These are phyloP conservation scores for Salpingus planirostris DNA, from an alignment of 2,888 invertebrate species.

Conservation along the genomic window DNA sequence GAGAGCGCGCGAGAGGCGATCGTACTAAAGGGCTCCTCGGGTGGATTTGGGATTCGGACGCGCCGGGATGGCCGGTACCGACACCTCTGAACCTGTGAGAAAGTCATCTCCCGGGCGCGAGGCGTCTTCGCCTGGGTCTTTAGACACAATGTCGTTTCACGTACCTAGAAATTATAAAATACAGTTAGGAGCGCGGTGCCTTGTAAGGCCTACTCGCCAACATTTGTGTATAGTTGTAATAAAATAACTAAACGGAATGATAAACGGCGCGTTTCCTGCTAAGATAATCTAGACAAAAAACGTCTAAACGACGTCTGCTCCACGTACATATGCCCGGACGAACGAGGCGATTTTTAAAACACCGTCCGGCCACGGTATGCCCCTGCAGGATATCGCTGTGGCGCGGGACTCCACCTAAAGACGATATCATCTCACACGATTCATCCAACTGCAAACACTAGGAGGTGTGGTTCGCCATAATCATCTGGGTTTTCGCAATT, in stretches of 20 bases:
- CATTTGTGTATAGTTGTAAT: slow-evolving; percentile 20
- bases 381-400: too few relatives aligned
- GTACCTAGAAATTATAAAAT: slow-evolving; percentile 9
- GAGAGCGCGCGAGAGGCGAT: too few relatives aligned
- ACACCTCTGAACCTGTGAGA: too few relatives aligned
- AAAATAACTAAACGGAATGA: slow-evolving; percentile 19
- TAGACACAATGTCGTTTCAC: slow-evolving; percentile 4
- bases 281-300: slow-evolving; percentile 16
- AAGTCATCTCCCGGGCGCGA: neutral
- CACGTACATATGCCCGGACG: slow-evolving; percentile 6
- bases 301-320: slow-evolving; percentile 12
- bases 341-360: slow-evolving; percentile 5
- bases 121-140: neutral
- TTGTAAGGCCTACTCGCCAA: slow-evolving; percentile 18
- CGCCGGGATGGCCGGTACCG: too few relatives aligned
- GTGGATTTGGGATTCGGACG: too few relatives aligned
- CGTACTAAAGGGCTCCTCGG: too few relatives aligned
- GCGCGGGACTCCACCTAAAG: too few relatives aligned
- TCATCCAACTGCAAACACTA: too few relatives aligned
- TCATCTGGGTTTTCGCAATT: neutral
- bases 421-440: too few relatives aligned
- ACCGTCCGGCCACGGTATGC: slow-evolving; percentile 9
- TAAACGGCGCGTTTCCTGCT: slow-evolving; percentile 21
- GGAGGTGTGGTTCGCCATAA: too few relatives aligned
- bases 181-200: slow-evolving; percentile 20